Evolutionary conservation across 2,888 invertebrate genomes (phyloP).

Genomic region (Sesia bembeciformis): DNA sequence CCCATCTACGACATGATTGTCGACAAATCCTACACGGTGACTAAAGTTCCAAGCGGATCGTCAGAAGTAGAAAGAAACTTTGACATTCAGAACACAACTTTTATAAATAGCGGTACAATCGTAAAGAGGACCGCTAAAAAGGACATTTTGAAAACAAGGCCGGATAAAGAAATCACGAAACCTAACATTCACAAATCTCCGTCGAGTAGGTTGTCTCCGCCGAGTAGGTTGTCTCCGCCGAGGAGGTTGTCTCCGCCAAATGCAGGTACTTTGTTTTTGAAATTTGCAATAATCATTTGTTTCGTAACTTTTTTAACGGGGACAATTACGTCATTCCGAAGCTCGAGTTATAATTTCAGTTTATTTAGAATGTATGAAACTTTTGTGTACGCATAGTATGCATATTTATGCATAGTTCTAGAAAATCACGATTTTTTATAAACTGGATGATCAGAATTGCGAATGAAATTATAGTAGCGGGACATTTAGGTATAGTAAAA

Average conservation of each 20-base stretch:
- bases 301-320: no score
- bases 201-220: slow-evolving; percentile 7
- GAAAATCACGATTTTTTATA: no score
- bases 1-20: slow-evolving; percentile 55
- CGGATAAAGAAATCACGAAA: slow-evolving; percentile 37
- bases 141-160: slow-evolving; percentile 40
- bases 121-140: slow-evolving; percentile 43
- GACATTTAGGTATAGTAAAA: no score
- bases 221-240: slow-evolving; percentile 9
- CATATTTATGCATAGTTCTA: no score
- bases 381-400: no score
- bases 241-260: slow-evolving; percentile 24
- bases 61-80: slow-evolving; percentile 28
- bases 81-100: slow-evolving; percentile 37
- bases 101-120: slow-evolving; percentile 50
- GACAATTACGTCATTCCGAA: no score
- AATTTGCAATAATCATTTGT: background rate
- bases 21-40: slow-evolving; percentile 46
- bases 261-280: slow-evolving; percentile 22
- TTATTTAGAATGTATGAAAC: no score
- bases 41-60: slow-evolving; percentile 23
- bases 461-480: no score
- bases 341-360: no score
- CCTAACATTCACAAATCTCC: slow-evolving; percentile 19
- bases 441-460: no score